These are phyloP conservation scores for Peromyscus maniculatus DNA, from an alignment of 2,113 vertebrate species.

Conservation along the genomic window DNA sequence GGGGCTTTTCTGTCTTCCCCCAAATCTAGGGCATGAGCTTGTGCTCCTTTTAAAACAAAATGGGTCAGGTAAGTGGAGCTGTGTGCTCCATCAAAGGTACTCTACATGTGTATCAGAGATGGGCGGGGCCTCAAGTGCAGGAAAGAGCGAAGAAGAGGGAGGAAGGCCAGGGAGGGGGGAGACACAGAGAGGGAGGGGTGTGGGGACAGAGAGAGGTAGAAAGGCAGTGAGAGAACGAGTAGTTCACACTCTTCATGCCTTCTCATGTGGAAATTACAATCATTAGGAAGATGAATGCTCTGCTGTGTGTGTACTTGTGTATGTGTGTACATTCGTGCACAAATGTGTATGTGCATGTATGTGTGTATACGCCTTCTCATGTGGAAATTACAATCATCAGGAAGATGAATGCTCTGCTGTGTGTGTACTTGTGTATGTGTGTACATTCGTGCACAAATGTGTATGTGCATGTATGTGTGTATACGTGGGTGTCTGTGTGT, in stretches of 20 bases:
- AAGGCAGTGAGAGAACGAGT: background rate
- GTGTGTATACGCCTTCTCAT: background rate
- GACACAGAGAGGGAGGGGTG: background rate
- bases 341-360: no score
- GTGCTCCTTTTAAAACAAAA: slow-evolving; percentile 71
- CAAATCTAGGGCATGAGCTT: slow-evolving; percentile 72
- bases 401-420: background rate
- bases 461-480: no score
- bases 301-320: background rate
- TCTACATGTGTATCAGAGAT: background rate
- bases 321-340: background rate
- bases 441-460: background rate
- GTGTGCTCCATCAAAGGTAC: background rate
- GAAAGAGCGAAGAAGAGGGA: background rate
- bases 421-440: background rate
- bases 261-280: background rate
- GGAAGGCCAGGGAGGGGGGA: no score
- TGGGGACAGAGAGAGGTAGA: background rate
- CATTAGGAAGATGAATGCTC: background rate
- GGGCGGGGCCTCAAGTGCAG: no score
- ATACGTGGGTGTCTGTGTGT: background rate
- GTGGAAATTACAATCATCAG: no score
- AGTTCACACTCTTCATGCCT: fast-evolving
- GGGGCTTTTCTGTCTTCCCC: slow-evolving; percentile 35
- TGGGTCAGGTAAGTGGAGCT: slow-evolving; percentile 42